These are phyloP conservation scores for Cataglyphis hispanica DNA, from an alignment of 1,140 invertebrate genomes.

Conservation along the genomic window DNA sequence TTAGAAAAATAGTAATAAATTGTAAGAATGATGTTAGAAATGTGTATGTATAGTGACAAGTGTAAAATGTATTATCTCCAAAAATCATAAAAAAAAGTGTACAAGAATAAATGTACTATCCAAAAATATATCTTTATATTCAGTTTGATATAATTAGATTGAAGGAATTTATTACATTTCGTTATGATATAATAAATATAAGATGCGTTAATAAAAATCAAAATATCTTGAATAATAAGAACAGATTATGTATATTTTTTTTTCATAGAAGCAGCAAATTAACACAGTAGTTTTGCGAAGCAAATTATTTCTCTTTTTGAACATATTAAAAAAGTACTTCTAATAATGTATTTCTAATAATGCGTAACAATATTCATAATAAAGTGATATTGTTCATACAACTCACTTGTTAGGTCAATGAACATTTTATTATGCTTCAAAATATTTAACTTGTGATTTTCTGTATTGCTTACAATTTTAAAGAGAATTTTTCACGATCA, in stretches of 20 bases:
- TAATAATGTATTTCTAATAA: constrained; percentile 19
- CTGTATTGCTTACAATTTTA: constrained; percentile 42
- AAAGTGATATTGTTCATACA: not conserved
- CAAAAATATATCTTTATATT: constrained; percentile 15
- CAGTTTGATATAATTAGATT: constrained; percentile 50
- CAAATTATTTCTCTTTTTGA: not conserved
- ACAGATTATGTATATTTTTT: not conserved
- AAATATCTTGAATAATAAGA: constrained; percentile 20
- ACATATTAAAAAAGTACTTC: constrained; percentile 12
- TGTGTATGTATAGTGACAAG: constrained; percentile 70
- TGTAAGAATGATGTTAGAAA: constrained; percentile 68
- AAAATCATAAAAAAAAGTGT: constrained; percentile 38
- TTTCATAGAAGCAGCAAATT: constrained; percentile 13
- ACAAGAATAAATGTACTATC: constrained; percentile 29
- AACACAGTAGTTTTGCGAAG: not conserved
- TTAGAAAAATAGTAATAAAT: constrained; percentile 73
- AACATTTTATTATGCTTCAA: constrained; percentile 40
- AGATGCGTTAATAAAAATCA: not conserved
- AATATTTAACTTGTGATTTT: constrained; percentile 24
- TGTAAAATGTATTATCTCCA: constrained; percentile 63
- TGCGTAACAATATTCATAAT: not conserved
- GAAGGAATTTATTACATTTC: constrained; percentile 51
- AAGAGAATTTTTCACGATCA: constrained; percentile 34
- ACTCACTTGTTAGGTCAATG: not conserved
- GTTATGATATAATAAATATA: constrained; percentile 64